phyloP scores from a whole-genome alignment of 1,140 invertebrate species.

The Drosophila rufa region DNA sequence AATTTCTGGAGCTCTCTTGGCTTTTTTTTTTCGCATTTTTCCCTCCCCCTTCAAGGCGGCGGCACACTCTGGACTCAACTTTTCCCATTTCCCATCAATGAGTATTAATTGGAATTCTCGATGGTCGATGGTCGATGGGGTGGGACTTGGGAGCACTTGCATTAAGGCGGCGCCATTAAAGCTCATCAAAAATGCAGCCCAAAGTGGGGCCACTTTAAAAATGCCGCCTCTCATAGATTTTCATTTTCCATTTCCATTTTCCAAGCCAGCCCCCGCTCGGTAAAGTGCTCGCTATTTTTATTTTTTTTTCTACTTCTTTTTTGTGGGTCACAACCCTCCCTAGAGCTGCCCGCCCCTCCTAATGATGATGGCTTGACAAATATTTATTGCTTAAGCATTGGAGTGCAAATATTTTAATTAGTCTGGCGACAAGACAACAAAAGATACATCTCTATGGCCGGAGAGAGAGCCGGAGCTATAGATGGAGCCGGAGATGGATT shows the following conservation, averaged over 20 bases:
- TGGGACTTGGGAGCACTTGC: constrained; percentile 39
- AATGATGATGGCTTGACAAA: constrained; percentile 82
- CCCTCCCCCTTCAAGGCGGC: constrained; percentile 15
- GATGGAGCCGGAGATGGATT: constrained; percentile 12
- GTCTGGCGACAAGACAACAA: constrained; percentile 72
- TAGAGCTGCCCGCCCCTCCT: constrained; percentile 19
- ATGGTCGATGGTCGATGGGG: not conserved
- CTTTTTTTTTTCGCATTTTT: not conserved
- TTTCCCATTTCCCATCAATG: constrained; percentile 82
- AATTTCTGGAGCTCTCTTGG: constrained; percentile 8
- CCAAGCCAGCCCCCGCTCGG: constrained; percentile 1
- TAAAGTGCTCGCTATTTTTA: constrained; percentile 18
- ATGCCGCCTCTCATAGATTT: constrained; percentile 78
- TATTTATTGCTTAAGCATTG: constrained; percentile 83
- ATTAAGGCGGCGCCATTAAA: constrained; percentile 81
- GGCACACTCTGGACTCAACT: constrained; percentile 62
- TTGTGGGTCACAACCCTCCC: constrained; percentile 44
- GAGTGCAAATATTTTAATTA: constrained; percentile 83
- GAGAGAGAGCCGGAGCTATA: constrained; percentile 35
- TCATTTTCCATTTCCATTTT: constrained; percentile 49
- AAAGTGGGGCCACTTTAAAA: constrained; percentile 51
- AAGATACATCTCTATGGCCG: constrained; percentile 6
- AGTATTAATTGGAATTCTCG: constrained; percentile 77
- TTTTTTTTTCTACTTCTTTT: not conserved
- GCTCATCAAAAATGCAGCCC: constrained; percentile 79